Evolutionary conservation across 2,113 vertebrate species (phyloP), one percentile per base, ranked within the genome.

Genomic region (Solea senegalensis): DNA sequence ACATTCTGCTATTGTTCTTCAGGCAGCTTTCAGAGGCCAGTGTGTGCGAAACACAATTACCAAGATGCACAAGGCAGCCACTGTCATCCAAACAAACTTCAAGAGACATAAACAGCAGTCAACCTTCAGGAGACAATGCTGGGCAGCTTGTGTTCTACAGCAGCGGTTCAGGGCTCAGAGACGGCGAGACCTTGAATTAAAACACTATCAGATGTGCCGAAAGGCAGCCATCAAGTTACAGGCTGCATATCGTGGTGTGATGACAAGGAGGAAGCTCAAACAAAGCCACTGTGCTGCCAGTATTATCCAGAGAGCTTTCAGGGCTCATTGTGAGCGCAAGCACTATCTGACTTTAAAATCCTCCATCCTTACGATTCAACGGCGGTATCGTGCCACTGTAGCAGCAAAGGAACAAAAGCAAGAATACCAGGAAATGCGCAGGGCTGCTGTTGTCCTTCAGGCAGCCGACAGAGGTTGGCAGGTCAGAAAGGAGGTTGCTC

Each of bases 21-120:
- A 95, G 26, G 85, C 85, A 5, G 48, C 79, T 0, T 79, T 91
- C 46, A 91, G 93, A 80, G 91, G 91, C 62, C 65, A 80, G 56
- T 70, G 40, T 52, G 80, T 79, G 40, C 70, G 91, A 9, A 85
- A 10, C 41, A 62, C 65, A 1, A 21, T 94, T 5, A 28, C 62
- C 41, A 11, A 45, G 2, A 75, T 86, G 81, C 80, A 78, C 14
- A 64, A 0, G 0, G 94, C 95, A 15, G 94, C 94, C n/a, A 70
- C 58, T 3, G 4, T 92, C 39, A 94, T 98, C 81, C 96, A 98
- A 60, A 84, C 94, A 5, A 58, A 78, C 57, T 95, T 94, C 65
- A 90, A 86, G 73, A 93, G 91, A 85, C 43, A 90, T 16, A 94
- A 69, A 21, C 89, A 94, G 46, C 92, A 73, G 21, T 62, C 39